Evolutionary conservation across 2,797 vertebrate genomes (phyloP), one percentile per base, ranked within the genome.

Genomic region (Acrocephalus scirpaceus): DNA sequence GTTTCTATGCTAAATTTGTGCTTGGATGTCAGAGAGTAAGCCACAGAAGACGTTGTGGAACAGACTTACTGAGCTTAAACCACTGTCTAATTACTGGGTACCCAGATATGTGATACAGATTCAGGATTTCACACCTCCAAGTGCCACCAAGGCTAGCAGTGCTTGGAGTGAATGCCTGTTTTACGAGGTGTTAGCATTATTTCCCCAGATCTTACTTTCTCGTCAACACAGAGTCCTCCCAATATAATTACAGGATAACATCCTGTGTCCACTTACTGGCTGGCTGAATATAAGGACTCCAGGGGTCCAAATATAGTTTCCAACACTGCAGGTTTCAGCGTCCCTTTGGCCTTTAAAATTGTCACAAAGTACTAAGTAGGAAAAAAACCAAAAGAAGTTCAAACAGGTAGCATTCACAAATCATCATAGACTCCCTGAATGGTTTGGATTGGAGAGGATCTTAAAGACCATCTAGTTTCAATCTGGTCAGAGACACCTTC

Each of bases 341-440:
- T 99, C 88, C 98, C 98, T 98, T 99, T 99, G 97, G 99, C 99
- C 97, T 98, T 98, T 97, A 99, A 97, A 97, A 99, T 99, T 82
- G 98, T 98, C 98, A 99, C 97, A 96, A 99, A 99, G 95, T 98
- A 99, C 99, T 99, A 95, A 64, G 70, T 70, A 90, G 86, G 57
- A 1, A 8, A 93, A 61, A 75, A 53, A 64, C 38, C 38, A 38
- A 38, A 38, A 38, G 38, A 70, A 74, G 95, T 34, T 47, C 32
- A 70, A 36, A 89, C 14, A n/a, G 9, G 34, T 56, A 60, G 9
- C 71, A 78, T 29, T 73, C 60, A 82, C 12, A 56, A 50, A 65
- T 71, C 25, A 19, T 53, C 51, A 47, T 1, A 32, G 56, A 32
- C 32, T 25, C 30, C 50, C 23, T 21, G 16, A 34, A 27, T 34